These are phyloP conservation scores for Prunella fulvescens DNA, from an alignment of 2,113 vertebrate species.

Conservation along the genomic window DNA sequence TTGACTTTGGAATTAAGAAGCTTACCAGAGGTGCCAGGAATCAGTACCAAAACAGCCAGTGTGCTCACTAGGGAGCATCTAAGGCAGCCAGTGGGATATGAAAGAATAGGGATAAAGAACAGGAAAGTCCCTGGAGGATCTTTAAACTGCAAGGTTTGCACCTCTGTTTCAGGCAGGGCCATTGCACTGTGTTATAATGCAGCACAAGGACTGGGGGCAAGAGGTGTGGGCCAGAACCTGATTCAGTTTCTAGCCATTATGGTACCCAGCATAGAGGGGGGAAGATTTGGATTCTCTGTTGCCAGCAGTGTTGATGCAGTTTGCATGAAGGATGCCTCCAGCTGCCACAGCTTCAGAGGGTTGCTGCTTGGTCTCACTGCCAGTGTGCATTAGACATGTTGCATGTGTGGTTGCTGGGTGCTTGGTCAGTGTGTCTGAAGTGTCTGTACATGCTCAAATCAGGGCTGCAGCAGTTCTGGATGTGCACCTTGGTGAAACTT, in stretches of 20 bases:
- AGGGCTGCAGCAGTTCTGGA: neutral
- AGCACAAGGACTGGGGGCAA: too few relatives aligned
- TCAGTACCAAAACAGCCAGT: neutral
- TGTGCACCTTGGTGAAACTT: neutral
- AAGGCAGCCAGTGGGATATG: neutral
- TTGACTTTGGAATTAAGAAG: neutral
- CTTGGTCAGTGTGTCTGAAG: neutral
- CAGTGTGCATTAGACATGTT: accelerated
- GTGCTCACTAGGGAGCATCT: neutral
- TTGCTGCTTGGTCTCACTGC: neutral
- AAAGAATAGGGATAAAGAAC: neutral
- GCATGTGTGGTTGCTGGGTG: neutral
- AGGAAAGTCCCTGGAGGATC: neutral
- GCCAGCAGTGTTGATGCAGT: neutral
- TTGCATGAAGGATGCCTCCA: neutral
- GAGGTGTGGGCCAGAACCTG: neutral
- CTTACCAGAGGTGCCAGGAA: neutral
- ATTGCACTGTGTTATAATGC: accelerated
- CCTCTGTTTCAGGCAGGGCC: neutral
- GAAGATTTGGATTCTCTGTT: neutral
- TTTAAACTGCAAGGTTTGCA: neutral
- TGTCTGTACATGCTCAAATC: neutral
- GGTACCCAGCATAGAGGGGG: neutral
- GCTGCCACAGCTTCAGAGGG: accelerated
- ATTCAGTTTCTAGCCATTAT: neutral